Evolutionary conservation across 2,888 invertebrate species (phyloP).

Genomic region (Cephus pygmeus): DNA sequence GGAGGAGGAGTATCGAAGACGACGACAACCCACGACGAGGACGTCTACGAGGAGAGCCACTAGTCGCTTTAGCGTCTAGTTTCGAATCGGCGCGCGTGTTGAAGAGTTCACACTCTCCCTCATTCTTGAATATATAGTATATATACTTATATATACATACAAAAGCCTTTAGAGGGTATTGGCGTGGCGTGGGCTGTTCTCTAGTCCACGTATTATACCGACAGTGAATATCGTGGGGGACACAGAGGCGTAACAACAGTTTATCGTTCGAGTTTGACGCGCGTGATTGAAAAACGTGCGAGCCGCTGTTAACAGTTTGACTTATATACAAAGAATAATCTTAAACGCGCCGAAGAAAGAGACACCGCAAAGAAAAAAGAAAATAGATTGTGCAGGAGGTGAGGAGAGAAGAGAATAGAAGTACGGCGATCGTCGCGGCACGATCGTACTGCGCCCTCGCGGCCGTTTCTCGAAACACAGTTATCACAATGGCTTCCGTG

Average conservation of each 20-base stretch:
- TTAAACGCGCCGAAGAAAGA: background rate
- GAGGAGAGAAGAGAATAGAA: slow-evolving; percentile 13
- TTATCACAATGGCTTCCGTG: slow-evolving; percentile 83
- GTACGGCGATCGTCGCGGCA: slow-evolving; percentile 7
- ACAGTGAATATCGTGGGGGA: background rate
- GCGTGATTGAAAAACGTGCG: background rate
- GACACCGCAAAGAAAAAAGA: background rate
- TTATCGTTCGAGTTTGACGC: background rate
- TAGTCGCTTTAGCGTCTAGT: background rate
- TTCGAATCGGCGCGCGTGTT: background rate
- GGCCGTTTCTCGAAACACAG: slow-evolving; percentile 48
- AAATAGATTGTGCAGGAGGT: slow-evolving; percentile 3
- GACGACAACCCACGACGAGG: background rate
- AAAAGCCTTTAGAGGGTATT: background rate
- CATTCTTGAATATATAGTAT: background rate
- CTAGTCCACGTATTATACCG: background rate
- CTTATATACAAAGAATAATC: background rate
- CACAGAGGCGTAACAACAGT: background rate
- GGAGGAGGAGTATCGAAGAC: background rate
- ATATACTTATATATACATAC: background rate
- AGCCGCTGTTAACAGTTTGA: background rate
- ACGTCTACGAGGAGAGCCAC: background rate
- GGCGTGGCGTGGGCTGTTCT: background rate
- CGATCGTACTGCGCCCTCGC: slow-evolving; percentile 48
- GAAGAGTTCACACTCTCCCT: background rate